Base-by-base conservation (phyloP, 2,797 vertebrate genomes). In the Mus minutoides region DNA sequence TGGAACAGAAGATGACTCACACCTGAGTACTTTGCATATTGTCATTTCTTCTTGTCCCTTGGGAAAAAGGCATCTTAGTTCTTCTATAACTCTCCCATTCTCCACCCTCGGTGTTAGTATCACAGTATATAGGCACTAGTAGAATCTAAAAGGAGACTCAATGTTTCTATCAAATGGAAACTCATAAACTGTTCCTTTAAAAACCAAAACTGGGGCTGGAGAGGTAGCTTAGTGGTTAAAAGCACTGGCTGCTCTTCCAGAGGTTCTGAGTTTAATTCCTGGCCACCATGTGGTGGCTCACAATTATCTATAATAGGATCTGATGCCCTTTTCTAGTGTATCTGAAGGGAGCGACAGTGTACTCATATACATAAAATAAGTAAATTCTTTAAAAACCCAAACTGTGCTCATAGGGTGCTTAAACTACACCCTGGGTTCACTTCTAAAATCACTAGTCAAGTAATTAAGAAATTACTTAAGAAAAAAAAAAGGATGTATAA, bases 161-260 rank as follows among this genome's bases (percentile, higher is more conserved):
- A 8, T 22, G 58, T n/a, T 84, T 85, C 52, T 67, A 16, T 24
- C 80, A 86, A 67, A 64, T 90, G 34, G 31, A 95, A 94, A 95
- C 3, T 19, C 40, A 71, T 13, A 76, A 62, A 90, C 78, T 67
- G 62, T 62, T 46, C n/a, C 40, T 89, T 69, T 40, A 26, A 67
- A 77, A 85, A 31, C 7, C 40, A 67, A 64, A 88, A 56, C 21
- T 8, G 31, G 34, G 67, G 2, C 16, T n/a, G 16, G 17, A 69
- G 67, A 69, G 16, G n/a, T 69, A 19, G 3, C 67, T 69, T 6
- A 69, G 67, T n/a, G 13, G 16, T 69, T n/a, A 69, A 69, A 69
- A n/a, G 67, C 67, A 69, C 67, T 69, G 67, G 34, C 67, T 69
- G 34, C 16, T 69, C 16, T n/a, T 69, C 34, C 34, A 69, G 34